Conservation (phyloP, 1,140 invertebrate genomes). For the Drosophila kohkoa region DNA sequence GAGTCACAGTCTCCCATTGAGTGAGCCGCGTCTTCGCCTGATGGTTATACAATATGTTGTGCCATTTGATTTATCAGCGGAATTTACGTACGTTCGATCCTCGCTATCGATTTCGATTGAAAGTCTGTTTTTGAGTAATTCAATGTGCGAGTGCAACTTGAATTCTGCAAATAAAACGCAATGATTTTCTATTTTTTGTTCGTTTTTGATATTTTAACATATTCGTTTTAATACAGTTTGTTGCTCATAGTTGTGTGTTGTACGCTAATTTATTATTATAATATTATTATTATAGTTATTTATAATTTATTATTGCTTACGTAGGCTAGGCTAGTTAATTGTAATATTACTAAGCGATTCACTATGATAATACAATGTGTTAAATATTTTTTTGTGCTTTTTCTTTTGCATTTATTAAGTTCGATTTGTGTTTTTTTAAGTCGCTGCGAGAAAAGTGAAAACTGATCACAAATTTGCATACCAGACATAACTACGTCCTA, state of each 20-base stretch:
- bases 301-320: constrained; percentile 82
- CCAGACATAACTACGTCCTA: constrained; percentile 57
- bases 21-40: not conserved
- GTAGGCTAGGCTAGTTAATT: constrained; percentile 70
- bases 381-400: constrained; percentile 42
- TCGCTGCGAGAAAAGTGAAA: constrained; percentile 48
- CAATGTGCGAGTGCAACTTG: constrained; percentile 43
- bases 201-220: constrained; percentile 74
- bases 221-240: constrained; percentile 73
- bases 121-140: constrained; percentile 63
- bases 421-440: constrained; percentile 18
- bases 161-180: constrained; percentile 61
- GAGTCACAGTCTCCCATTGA: constrained; percentile 52
- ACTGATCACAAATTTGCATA: constrained; percentile 70
- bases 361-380: constrained; percentile 51
- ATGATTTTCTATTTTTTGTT: constrained; percentile 23
- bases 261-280: constrained; percentile 53
- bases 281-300: constrained; percentile 52
- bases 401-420: not conserved
- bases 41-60: constrained; percentile 31
- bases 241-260: constrained; percentile 45
- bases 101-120: constrained; percentile 58
- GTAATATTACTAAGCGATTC: constrained; percentile 64
- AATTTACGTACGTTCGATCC: constrained; percentile 50
- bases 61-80: constrained; percentile 49